Evolutionary conservation across 2,113 vertebrate genomes (phyloP).

Genomic region (Saccopteryx leptura): DNA sequence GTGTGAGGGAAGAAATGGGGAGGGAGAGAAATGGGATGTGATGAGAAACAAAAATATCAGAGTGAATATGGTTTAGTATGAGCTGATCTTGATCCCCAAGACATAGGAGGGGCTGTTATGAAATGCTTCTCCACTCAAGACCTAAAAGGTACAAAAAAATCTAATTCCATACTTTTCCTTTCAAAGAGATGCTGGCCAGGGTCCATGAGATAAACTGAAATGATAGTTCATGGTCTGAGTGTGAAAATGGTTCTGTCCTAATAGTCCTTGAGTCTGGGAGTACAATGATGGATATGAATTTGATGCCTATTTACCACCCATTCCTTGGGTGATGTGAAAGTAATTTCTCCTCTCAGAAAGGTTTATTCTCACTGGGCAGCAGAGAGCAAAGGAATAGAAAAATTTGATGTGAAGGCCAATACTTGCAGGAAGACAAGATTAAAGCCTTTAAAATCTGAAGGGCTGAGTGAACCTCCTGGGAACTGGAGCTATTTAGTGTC

Average conservation of each 20-base stretch:
- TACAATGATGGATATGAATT: neutral
- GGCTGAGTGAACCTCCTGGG: neutral
- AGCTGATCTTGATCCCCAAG: neutral
- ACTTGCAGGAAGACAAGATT: neutral
- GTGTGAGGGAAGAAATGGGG: neutral
- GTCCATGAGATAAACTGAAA: neutral
- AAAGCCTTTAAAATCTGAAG: neutral
- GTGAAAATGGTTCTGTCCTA: neutral
- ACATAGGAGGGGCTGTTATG: neutral
- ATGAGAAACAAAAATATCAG: neutral
- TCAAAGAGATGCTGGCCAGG: neutral
- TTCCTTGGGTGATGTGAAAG: neutral
- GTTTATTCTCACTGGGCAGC: neutral
- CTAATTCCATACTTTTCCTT: neutral
- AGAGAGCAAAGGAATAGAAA: neutral
- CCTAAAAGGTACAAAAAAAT: neutral
- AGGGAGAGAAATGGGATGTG: neutral
- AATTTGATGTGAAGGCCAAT: neutral
- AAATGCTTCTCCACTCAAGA: neutral
- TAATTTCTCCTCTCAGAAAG: neutral
- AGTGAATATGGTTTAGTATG: neutral
- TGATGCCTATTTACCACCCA: neutral
- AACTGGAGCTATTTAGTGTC: neutral
- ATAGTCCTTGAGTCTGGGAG: neutral
- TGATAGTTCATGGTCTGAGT: neutral